Evolutionary conservation across 2,797 vertebrate genomes (phyloP), one percentile per base, ranked within the genome.

Genomic region (Austrolebias charrua): DNA sequence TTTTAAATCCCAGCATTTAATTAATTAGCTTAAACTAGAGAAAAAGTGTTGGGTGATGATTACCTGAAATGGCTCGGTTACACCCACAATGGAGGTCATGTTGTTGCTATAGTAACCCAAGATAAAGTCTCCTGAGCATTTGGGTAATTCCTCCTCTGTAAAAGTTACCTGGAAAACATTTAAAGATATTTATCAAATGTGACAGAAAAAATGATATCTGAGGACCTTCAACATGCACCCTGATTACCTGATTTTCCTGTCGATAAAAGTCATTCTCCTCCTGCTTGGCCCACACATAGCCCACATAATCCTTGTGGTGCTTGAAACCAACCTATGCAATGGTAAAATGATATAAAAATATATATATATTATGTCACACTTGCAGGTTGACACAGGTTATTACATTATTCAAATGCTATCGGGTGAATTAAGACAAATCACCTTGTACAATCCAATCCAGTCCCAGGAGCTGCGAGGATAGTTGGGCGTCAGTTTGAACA

Each of bases 41-140:
- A 49, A 66, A n/a, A 66, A 63, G 28, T 43, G 31, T 44, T 18
- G 18, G 49, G 38, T 56, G 50, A 9, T 63, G 55, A 86, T 92
- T 81, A 98, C 97, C 96, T 98, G 97, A 87, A 98, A 98, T 58
- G 97, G 97, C 68, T 98, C 97, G 0, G 97, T 98, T 75, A 99
- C 88, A 0, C 97, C 97, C 31, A 95, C 95, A 1, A 99, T 92
- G 78, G 93, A 94, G 89, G 88, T 95, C 86, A 91, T 95, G 74
- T 91, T 94, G 92, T 97, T 96, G 91, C 97, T 97, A 80, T 96
- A 99, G 88, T 98, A 99, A 76, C 95, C 95, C 12, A 99, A 90
- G 83, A 99, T 95, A 85, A 95, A 98, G 82, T 98, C 97, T 10
- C 97, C 96, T 8, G 94, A 93, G 76, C 94, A 94, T 83, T 95